phyloP scores from a whole-genome alignment of 2,113 vertebrate genomes.

The Pteronura brasiliensis region DNA sequence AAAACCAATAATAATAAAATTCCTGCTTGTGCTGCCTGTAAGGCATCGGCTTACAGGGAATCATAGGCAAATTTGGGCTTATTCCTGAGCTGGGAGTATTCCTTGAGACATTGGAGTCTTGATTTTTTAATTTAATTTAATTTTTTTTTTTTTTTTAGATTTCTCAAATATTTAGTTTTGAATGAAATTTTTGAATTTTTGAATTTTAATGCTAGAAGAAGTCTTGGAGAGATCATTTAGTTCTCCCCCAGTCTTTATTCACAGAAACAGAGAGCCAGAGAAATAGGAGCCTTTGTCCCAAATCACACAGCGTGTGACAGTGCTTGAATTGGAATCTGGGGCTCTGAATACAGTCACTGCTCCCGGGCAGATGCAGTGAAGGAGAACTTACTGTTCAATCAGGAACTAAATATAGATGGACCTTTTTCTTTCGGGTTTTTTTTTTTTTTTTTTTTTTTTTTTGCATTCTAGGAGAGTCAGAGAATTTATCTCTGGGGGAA shows the following conservation, averaged over 20 bases:
- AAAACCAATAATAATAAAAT: conserved; percentile 75
- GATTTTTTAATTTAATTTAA: no score
- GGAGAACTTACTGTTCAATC: conserved; percentile 10
- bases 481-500: conserved; percentile 15
- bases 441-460: not conserved
- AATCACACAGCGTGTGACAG: not conserved
- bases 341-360: not conserved
- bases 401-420: conserved; percentile 31
- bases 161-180: conserved; percentile 11
- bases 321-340: not conserved
- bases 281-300: not conserved
- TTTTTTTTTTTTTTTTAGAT: not conserved
- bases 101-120: not conserved
- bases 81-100: not conserved
- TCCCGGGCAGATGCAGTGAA: not conserved
- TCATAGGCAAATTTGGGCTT: conserved; percentile 33
- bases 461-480: not conserved
- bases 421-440: not conserved
- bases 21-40: conserved; percentile 52
- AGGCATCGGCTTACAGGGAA: conserved; percentile 36
- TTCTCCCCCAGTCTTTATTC: not conserved
- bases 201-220: not conserved
- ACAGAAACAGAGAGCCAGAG: not conserved
- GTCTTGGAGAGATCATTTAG: not conserved
- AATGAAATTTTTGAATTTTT: conserved; percentile 4